Evolutionary conservation across 2,888 invertebrate genomes (phyloP).

Genomic region (Diarsia mendica): DNA sequence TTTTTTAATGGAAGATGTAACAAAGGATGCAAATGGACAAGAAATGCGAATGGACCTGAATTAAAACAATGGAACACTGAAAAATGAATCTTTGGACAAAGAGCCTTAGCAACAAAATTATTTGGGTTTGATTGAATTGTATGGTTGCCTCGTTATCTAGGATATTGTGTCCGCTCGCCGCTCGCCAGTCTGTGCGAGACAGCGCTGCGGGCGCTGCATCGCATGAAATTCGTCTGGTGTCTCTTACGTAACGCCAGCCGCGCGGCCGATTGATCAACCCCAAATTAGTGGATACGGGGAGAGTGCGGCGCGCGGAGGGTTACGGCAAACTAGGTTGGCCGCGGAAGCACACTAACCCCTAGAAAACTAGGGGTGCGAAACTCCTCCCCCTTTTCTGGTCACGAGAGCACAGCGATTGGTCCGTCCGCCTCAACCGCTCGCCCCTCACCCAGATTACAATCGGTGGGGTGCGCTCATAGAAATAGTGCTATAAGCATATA

Average conservation of each 20-base stretch:
- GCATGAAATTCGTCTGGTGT: constrained; percentile 76
- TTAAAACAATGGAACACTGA: not conserved
- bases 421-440: constrained; percentile 85
- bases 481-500: constrained; percentile 87
- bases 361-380: constrained; percentile 91
- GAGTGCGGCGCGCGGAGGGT: constrained; percentile 81
- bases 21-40: not conserved
- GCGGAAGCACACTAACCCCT: constrained; percentile 91
- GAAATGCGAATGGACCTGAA: not conserved
- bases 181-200: constrained; percentile 34
- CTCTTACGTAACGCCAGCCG: constrained; percentile 83
- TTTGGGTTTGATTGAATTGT: constrained; percentile 26
- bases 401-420: constrained; percentile 89
- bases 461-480: constrained; percentile 90
- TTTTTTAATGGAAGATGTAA: not conserved
- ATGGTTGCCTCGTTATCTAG: constrained; percentile 32
- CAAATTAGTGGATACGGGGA: constrained; percentile 88
- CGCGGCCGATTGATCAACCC: constrained; percentile 89
- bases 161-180: constrained; percentile 23
- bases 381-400: constrained; percentile 90
- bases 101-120: constrained; percentile 7
- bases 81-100: constrained; percentile 2
- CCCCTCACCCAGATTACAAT: constrained; percentile 90
- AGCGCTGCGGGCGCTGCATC: constrained; percentile 53
- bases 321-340: constrained; percentile 90